These are phyloP conservation scores for Solen grandis DNA, from an alignment of 1,140 invertebrate species.

Conservation along the genomic window DNA sequence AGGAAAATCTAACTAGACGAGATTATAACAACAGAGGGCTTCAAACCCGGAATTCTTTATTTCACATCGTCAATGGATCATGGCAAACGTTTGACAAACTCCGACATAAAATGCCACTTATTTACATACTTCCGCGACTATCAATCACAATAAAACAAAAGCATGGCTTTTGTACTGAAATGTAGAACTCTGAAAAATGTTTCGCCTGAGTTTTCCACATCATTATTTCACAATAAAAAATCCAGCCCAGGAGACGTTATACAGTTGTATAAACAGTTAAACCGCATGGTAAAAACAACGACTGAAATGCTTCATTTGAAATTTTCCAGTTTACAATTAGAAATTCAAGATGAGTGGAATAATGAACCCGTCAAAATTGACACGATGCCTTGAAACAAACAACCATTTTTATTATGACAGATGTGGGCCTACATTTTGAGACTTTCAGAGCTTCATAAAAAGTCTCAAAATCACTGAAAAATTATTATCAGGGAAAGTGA, in stretches of 20 bases:
- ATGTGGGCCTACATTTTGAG: too few relatives aligned
- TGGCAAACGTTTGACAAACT: too few relatives aligned
- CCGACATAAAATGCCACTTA: background rate
- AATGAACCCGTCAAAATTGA: background rate
- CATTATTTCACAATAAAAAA: background rate
- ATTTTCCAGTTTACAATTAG: background rate
- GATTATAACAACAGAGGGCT: too few relatives aligned
- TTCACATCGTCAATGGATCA: too few relatives aligned
- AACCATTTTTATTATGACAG: too few relatives aligned
- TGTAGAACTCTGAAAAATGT: background rate
- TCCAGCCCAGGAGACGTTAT: background rate
- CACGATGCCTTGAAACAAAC: too few relatives aligned
- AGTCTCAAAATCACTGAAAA: too few relatives aligned
- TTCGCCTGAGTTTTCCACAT: background rate
- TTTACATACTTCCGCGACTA: background rate
- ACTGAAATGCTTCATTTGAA: background rate
- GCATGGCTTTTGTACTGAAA: background rate
- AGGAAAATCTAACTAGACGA: too few relatives aligned
- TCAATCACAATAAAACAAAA: background rate
- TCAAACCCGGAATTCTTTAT: too few relatives aligned
- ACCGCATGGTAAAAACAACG: background rate
- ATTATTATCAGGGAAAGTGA: too few relatives aligned
- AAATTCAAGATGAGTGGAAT: background rate
- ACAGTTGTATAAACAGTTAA: background rate
- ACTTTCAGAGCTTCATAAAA: too few relatives aligned